Evolutionary conservation across 2,888 invertebrate genomes (phyloP).

Genomic region (Kuschelorhynchus macadamiae): DNA sequence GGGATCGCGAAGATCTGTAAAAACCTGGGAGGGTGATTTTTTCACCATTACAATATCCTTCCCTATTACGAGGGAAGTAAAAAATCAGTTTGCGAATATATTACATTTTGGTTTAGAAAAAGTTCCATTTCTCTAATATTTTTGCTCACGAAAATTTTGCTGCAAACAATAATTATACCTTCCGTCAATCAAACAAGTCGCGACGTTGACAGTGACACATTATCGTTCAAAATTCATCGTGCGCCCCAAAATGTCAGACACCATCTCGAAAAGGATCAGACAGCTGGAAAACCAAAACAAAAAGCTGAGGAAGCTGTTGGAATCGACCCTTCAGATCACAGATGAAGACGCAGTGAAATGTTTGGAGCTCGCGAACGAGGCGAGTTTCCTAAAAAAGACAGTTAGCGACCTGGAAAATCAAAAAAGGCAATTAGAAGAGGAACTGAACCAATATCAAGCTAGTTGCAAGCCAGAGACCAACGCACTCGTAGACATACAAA

Average conservation of each 20-base stretch:
- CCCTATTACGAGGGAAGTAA: too few species aligned
- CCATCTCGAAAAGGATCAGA: conserved; percentile 49
- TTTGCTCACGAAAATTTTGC: conserved; percentile 20
- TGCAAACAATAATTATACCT: not conserved
- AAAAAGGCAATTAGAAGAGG: conserved; percentile 51
- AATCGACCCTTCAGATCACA: conserved; percentile 52
- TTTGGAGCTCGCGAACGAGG: conserved; percentile 44
- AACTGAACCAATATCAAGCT: conserved; percentile 40
- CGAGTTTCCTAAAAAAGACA: conserved; percentile 43
- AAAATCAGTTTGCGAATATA: too few species aligned
- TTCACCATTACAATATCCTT: too few species aligned
- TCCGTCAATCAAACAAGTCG: not conserved
- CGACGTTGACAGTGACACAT: conserved; percentile 15
- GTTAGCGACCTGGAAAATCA: conserved; percentile 51
- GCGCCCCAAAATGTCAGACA: conserved; percentile 42
- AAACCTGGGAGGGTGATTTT: too few species aligned
- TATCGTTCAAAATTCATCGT: not conserved
- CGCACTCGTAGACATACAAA: conserved; percentile 46
- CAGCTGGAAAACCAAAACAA: conserved; percentile 56
- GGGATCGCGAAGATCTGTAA: too few species aligned
- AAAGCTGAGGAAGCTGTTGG: conserved; percentile 52
- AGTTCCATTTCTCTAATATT: conserved; percentile 52
- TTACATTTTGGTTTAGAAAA: too few species aligned
- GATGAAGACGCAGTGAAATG: conserved; percentile 43
- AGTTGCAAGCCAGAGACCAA: conserved; percentile 31